Evolutionary conservation across 1,140 invertebrate species (phyloP).

Genomic region (Bombus breviceps): DNA sequence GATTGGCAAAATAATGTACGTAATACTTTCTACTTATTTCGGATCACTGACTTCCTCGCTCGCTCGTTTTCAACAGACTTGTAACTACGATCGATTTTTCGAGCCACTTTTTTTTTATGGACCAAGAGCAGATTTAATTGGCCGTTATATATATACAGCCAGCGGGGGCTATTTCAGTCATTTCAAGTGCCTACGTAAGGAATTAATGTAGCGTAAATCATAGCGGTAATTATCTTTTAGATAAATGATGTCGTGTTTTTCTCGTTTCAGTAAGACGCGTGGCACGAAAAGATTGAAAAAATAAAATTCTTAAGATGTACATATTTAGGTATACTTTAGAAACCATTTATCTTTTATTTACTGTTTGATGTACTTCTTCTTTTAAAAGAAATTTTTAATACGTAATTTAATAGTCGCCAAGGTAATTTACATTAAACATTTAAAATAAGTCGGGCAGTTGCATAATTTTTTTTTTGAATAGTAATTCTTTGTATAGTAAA

Average conservation of each 20-base stretch:
- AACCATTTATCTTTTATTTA: neutral
- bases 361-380: too few relatives aligned
- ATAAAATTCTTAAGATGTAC: too few relatives aligned
- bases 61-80: neutral
- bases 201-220: neutral
- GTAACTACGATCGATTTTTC: neutral
- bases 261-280: neutral
- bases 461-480: too few relatives aligned
- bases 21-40: slow-evolving; percentile 33
- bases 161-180: neutral
- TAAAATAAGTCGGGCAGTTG: too few relatives aligned
- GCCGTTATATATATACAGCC: neutral
- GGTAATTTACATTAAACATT: too few relatives aligned
- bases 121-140: neutral
- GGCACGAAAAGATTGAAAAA: neutral
- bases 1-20: neutral
- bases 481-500: too few relatives aligned
- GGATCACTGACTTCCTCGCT: neutral
- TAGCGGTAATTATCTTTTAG: neutral
- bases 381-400: too few relatives aligned
- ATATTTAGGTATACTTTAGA: neutral
- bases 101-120: neutral
- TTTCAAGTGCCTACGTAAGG: neutral
- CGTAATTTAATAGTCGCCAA: too few relatives aligned
- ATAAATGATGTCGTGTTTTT: neutral